A percentile compares a stretch with the other conserved stretches of the same genome.
These are phyloP conservation scores for Agapostemon virescens DNA, from an alignment of 2,888 invertebrate species.

Conservation along the genomic window DNA sequence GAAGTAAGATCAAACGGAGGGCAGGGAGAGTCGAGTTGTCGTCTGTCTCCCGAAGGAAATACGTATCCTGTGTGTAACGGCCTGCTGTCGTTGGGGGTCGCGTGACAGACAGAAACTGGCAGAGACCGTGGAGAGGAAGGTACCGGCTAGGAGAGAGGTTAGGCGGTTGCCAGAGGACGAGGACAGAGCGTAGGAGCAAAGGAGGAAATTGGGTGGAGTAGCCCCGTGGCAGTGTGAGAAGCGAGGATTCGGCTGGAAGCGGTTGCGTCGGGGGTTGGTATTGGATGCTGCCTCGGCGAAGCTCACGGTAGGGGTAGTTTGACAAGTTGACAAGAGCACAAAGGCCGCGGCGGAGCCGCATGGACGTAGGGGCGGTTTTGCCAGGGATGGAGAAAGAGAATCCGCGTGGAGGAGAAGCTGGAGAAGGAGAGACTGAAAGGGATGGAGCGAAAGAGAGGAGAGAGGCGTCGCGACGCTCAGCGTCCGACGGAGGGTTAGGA, in stretches of 20 bases:
- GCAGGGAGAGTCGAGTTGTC: background rate
- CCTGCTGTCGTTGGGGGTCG: constrained; percentile 28
- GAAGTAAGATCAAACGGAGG: constrained; percentile 19
- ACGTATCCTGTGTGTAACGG: constrained; percentile 41
- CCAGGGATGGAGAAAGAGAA: constrained; percentile 1
- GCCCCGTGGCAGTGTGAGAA: constrained; percentile 54
- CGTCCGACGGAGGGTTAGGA: constrained; percentile 72
- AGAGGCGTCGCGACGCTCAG: constrained; percentile 83
- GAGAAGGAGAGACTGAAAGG: constrained; percentile 11
- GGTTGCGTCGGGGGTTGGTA: constrained; percentile 69
- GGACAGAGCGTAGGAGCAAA: constrained; percentile 24
- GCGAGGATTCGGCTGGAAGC: constrained; percentile 59
- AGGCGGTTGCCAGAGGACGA: background rate
- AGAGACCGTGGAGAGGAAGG: constrained; percentile 28
- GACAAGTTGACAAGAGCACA: constrained; percentile 81
- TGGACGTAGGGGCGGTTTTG: constrained; percentile 59
- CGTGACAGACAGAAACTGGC: constrained; percentile 51
- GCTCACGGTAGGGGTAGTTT: constrained; percentile 77
- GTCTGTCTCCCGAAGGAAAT: constrained; percentile 40
- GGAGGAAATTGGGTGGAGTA: constrained; percentile 52
- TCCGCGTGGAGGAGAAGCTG: constrained; percentile 36
- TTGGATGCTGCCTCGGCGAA: constrained; percentile 72
- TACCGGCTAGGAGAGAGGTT: constrained; percentile 25
- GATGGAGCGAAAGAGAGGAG: constrained; percentile 45
- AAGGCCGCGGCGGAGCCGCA: constrained; percentile 79